Evolutionary conservation across 2,888 invertebrate species (phyloP), one percentile per base, ranked within the genome.

Genomic region (Drosophila nr. medialis): DNA sequence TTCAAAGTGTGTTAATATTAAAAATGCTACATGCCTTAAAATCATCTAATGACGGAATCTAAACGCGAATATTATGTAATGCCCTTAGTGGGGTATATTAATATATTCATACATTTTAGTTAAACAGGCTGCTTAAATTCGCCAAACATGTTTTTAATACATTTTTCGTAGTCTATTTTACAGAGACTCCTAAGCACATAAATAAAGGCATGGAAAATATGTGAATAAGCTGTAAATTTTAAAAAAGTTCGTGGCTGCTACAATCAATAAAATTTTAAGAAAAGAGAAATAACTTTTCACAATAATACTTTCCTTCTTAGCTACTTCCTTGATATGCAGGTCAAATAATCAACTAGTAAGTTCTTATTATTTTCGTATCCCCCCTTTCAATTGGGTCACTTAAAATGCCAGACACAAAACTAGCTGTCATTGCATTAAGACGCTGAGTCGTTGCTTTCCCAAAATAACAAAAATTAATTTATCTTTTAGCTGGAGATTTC

Each of bases 391-490:
- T 60, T 24, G 4, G 21, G 40, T 40, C 69, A 81, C 85, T 87
- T 81, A 73, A 87, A 75, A 86, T 87, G 79, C 89, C 40, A 60
- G 83, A 55, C 86, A 87, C 89, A 89, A 32, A 63, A 60, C 63
- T 51, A 42, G 36, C 30, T 54, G 42, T 11, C 24, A 51, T 32
- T 65, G 75, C 42, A 63, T 24, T 48, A 29, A 42, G 58, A n/a
- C 30, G 48, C 56, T 21, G 13, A 29, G 38, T 27, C 24, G 32
- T 18, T 27, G n/a, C 54, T 38, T 55, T 32, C 30, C 34, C n/a
- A 6, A 8, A 49, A 7, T 21, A 34, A 54, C n/a, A 36, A 80
- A 76, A 87, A 86, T 87, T 81, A 86, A 86, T 89, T 87, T 89
- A 79, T 77, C 55, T 50, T 56, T 61, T 72, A 58, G 74, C 11